These are phyloP conservation scores for Scolanthus callimorphus DNA, from an alignment of 92 coral and sea anemone species.

Conservation along the genomic window DNA sequence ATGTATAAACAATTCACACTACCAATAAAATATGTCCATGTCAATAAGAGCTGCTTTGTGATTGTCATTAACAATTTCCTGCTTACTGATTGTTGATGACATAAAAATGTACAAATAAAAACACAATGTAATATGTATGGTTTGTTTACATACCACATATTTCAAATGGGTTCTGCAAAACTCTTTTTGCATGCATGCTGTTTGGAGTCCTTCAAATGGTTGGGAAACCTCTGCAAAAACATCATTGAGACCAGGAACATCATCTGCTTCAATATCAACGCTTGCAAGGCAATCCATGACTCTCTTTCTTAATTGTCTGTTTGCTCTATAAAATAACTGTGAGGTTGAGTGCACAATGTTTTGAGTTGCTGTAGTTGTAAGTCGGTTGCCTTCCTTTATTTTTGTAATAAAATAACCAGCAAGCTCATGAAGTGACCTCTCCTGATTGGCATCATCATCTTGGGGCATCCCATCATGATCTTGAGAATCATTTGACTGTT, in stretches of 20 bases:
- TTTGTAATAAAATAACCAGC: too few species aligned
- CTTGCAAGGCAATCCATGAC: background rate
- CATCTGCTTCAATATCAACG: slow-evolving; percentile 1
- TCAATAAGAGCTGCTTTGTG: too few species aligned
- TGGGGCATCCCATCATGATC: too few species aligned
- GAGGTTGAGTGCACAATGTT: slow-evolving; percentile 3
- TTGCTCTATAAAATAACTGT: background rate
- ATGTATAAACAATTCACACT: too few species aligned
- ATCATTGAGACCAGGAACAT: slow-evolving; percentile 3
- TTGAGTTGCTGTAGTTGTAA: background rate
- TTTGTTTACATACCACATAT: slow-evolving; percentile 13
- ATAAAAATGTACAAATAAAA: too few species aligned
- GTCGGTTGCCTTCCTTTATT: slow-evolving; percentile 21
- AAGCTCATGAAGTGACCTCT: too few species aligned
- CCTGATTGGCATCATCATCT: too few species aligned
- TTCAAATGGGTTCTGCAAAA: background rate
- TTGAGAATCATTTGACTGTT: too few species aligned
- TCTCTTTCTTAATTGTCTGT: background rate
- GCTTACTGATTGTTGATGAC: too few species aligned
- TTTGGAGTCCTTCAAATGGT: background rate
- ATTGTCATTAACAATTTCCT: too few species aligned
- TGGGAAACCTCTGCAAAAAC: background rate
- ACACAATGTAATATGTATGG: too few species aligned
- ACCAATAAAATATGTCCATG: too few species aligned
- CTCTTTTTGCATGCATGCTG: background rate